Conservation (phyloP, 2,797 vertebrate genomes). For the Aeoliscus strigatus region DNA sequence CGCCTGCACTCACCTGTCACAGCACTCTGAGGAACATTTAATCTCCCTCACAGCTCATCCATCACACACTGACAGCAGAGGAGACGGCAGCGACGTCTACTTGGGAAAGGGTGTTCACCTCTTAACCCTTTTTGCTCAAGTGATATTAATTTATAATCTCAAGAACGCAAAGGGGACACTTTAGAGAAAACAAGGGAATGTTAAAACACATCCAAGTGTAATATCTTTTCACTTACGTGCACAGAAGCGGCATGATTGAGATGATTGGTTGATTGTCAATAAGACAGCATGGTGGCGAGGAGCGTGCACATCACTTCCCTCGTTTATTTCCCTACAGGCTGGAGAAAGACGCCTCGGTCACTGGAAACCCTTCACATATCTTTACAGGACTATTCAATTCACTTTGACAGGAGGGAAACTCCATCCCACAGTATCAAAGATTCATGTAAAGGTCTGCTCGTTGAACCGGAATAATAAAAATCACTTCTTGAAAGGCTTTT, state of each 20-base stretch:
- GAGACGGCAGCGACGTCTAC: constrained; percentile 41
- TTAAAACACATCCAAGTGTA: background rate
- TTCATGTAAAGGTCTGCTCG: constrained; percentile 29
- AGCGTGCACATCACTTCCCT: constrained; percentile 1
- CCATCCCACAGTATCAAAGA: constrained; percentile 27
- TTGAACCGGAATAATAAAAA: constrained; percentile 31
- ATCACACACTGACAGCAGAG: constrained; percentile 46
- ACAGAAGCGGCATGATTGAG: constrained; percentile 1
- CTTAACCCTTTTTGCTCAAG: constrained; percentile 18
- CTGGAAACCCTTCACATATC: constrained; percentile 22
- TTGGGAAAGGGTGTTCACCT: constrained; percentile 11
- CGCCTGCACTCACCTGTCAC: constrained; percentile 52
- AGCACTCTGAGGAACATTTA: constrained; percentile 54
- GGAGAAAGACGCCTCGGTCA: constrained; percentile 23
- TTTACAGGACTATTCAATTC: constrained; percentile 28
- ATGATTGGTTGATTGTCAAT: constrained; percentile 37
- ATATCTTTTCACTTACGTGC: constrained; percentile 8
- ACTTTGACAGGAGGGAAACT: constrained; percentile 25
- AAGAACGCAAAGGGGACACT: background rate
- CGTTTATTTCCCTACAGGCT: constrained; percentile 25
- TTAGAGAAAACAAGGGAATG: background rate
- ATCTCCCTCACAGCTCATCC: constrained; percentile 57
- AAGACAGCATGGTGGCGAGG: constrained; percentile 5
- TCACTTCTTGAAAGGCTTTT: too few relatives aligned
- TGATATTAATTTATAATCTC: constrained; percentile 3